Percentiles rank a stretch among this genome's conserved stretches.
Evolutionary conservation across 1,140 invertebrate species (phyloP).

Genomic region (Cyrtorhinus lividipennis): DNA sequence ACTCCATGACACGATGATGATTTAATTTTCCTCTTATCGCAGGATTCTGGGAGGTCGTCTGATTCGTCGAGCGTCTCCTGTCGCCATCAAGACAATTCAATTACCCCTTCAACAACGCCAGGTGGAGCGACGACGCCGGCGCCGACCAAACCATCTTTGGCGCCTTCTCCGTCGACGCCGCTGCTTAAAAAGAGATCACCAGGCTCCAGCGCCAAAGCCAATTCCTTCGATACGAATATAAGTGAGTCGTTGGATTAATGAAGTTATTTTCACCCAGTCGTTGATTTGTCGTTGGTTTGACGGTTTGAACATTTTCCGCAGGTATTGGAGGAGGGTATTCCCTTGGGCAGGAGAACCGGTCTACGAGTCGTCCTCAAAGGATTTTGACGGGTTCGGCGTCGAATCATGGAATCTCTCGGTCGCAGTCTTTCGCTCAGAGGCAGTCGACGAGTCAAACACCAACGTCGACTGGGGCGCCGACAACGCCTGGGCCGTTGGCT

Average conservation of each 20-base stretch:
- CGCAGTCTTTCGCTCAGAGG: conserved; percentile 26
- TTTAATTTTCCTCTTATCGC: too few relatives aligned
- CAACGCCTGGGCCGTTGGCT: neutral
- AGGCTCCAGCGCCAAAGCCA: conserved; percentile 24
- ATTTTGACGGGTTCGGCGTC: conserved; percentile 20
- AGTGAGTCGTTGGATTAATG: too few relatives aligned
- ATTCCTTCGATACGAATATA: conserved; percentile 28
- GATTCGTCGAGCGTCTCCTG: conserved; percentile 47
- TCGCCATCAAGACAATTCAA: conserved; percentile 37
- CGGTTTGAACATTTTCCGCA: too few relatives aligned
- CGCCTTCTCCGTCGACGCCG: conserved; percentile 37
- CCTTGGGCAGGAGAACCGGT: conserved; percentile 27
- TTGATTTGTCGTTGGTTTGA: too few relatives aligned
- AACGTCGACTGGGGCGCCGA: neutral
- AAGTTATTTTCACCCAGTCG: too few relatives aligned
- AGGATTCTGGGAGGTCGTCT: conserved; percentile 50
- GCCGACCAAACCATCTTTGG: conserved; percentile 26
- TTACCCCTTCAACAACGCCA: conserved; percentile 32
- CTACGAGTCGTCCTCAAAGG: conserved; percentile 18
- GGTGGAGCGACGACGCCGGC: conserved; percentile 26
- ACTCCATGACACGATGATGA: too few relatives aligned
- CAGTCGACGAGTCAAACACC: conserved; percentile 17
- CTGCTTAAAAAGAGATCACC: conserved; percentile 36
- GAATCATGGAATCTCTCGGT: conserved; percentile 25
- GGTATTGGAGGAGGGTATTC: conserved; percentile 29